Conservation (phyloP, 1,140 invertebrate genomes). For the Cydia pomonella region DNA sequence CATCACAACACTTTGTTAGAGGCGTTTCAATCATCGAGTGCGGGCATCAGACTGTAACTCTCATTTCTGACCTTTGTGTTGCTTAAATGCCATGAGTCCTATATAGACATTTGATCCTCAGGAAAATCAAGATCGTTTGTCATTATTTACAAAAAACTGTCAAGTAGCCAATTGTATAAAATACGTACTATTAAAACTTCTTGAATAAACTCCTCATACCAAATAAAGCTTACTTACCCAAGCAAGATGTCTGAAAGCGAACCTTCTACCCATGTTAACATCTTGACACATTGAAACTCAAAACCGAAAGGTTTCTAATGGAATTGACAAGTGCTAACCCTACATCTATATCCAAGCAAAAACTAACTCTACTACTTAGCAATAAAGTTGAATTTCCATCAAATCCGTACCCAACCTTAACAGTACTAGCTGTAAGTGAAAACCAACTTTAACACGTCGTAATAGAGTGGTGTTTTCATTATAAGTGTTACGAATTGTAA, state of each 20-base stretch:
- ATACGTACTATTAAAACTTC: too few species aligned
- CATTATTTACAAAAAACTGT: too few species aligned
- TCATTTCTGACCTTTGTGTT: too few species aligned
- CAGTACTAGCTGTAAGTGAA: background rate
- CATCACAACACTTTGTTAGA: too few species aligned
- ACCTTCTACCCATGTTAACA: conserved; percentile 14
- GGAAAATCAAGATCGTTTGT: too few species aligned
- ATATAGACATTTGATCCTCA: too few species aligned
- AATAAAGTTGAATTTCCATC: background rate
- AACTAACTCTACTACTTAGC: background rate
- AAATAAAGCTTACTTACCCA: background rate
- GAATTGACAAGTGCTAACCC: conserved; percentile 1
- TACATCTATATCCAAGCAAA: background rate
- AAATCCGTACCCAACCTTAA: background rate
- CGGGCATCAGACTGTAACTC: too few species aligned
- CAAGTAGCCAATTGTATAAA: too few species aligned
- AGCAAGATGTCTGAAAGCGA: background rate
- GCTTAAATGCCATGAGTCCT: too few species aligned
- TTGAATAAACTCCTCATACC: too few species aligned
- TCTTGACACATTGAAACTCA: background rate
- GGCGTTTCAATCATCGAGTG: too few species aligned
- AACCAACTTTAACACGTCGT: background rate
- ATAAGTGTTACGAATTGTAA: background rate
- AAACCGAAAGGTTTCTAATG: background rate
- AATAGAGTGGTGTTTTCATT: background rate